Percentiles rank a stretch among this genome's conserved stretches.
Evolutionary conservation across 2,888 invertebrate species (phyloP).

Genomic region (Perithous albicinctus): DNA sequence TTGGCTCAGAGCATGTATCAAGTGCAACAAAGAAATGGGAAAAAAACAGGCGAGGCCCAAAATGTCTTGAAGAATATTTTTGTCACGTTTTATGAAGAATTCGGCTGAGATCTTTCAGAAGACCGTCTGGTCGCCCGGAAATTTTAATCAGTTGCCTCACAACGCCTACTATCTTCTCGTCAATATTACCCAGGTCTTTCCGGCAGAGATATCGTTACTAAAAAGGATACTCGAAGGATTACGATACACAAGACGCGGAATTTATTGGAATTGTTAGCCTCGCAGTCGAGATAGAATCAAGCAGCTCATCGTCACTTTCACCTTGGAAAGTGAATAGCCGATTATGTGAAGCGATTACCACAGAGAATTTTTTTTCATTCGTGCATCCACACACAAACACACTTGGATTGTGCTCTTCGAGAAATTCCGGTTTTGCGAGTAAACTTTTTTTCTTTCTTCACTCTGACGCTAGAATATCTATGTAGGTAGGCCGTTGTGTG

Average conservation of each 20-base stretch:
- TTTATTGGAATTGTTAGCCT: slow-evolving; percentile 8
- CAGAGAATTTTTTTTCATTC: slow-evolving; percentile 31
- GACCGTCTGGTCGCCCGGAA: slow-evolving; percentile 46
- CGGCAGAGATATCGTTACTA: neutral
- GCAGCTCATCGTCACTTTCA: slow-evolving; percentile 52
- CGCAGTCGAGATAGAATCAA: slow-evolving; percentile 10
- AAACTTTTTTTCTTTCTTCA: neutral
- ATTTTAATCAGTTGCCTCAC: slow-evolving; percentile 44
- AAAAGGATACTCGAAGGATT: slow-evolving; percentile 3
- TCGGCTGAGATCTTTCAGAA: slow-evolving; percentile 15
- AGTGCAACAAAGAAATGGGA: slow-evolving; percentile 10
- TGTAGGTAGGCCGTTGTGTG: neutral
- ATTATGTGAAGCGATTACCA: slow-evolving; percentile 28
- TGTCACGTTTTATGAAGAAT: slow-evolving; percentile 8
- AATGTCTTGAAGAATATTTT: neutral
- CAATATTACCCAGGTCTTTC: slow-evolving; percentile 13
- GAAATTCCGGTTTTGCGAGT: slow-evolving; percentile 47
- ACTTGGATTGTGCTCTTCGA: slow-evolving; percentile 25
- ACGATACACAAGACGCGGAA: neutral
- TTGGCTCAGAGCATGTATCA: neutral
- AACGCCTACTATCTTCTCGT: slow-evolving; percentile 15
- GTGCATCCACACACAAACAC: slow-evolving; percentile 22
- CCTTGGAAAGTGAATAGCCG: slow-evolving; percentile 46
- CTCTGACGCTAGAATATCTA: slow-evolving; percentile 5
- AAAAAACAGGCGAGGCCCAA: neutral